phyloP scores from a whole-genome alignment of 2,113 vertebrate species.

The Siphamia tubifer region DNA sequence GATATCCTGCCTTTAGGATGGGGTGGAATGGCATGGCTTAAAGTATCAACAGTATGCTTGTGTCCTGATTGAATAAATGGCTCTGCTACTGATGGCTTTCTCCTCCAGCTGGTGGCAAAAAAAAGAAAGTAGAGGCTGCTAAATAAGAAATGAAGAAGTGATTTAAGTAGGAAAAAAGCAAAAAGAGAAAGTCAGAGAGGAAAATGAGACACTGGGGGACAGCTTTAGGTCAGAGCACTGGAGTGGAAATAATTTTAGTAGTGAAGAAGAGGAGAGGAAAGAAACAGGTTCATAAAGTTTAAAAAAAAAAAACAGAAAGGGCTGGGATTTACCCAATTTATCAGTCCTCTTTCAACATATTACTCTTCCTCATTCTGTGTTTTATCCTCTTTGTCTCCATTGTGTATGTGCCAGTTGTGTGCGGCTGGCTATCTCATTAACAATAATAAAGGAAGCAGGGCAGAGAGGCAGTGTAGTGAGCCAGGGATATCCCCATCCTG shows the following conservation, averaged over 20 bases:
- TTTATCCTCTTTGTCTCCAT: not conserved
- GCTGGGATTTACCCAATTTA: too few relatives aligned
- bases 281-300: constrained; percentile 3
- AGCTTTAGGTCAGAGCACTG: not conserved
- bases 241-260: not conserved
- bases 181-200: constrained; percentile 3
- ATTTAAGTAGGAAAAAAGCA: not conserved
- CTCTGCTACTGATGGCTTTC: not conserved
- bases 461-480: constrained; percentile 22
- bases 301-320: too few relatives aligned
- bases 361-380: not conserved
- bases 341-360: not conserved
- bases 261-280: not conserved
- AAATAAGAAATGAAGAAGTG: constrained; percentile 27
- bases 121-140: not conserved
- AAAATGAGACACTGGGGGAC: not conserved
- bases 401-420: constrained; percentile 26
- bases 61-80: constrained; percentile 9
- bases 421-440: constrained; percentile 56
- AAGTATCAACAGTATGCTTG: too few relatives aligned
- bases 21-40: not conserved
- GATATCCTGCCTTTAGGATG: constrained; percentile 64
- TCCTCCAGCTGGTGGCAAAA: too few relatives aligned
- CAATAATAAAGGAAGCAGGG: constrained; percentile 32
- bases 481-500: constrained; percentile 63